Evolutionary conservation across 35 echinoderm and acorn worm species (phyloP), one percentile per base, ranked within the genome.

Genomic region (Acanthaster planci): DNA sequence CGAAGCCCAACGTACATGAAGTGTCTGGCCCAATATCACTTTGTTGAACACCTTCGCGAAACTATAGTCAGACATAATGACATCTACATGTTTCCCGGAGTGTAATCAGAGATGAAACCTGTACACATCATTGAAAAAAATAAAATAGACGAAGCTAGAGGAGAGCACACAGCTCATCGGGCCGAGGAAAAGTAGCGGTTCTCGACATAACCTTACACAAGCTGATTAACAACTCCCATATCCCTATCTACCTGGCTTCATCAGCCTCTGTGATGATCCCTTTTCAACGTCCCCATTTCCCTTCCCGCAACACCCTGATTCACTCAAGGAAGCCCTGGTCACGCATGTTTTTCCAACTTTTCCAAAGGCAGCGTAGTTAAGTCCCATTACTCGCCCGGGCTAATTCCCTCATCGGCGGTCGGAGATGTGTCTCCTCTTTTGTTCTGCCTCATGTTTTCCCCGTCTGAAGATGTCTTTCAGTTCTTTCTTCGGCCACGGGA

Each of bases 281-380:
- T 47, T 47, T 47, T 47, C 42, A 47, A 47, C 42, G 4, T 12
- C 42, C 42, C 42, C 42, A 6, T 47, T 26, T 34, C 22, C 26
- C 29, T 72, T 31, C 34, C 29, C 3, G 4, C 64, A 26, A 29
- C 34, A 21, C 64, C 23, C 34, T 72, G 23, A 72, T 72, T 34
- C 34, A 31, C 64, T 12, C 23, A 72, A 72, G 64, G 64, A 72
- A 72, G 29, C 64, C 64, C 5, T 29, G 26, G 26, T 26, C 64
- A 72, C 64, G 64, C 26, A 26, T 72, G 64, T 72, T 72, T 72
- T 72, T 72, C 29, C 64, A 72, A 72, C 64, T 72, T 72, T 26
- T 34, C 18, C 22, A 72, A 72, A 72, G 64, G 34, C 64, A 31
- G 64, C 26, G 21, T 29, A 14, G 64, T 72, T 72, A 72, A 72